These are phyloP conservation scores for Acleris literana DNA, from an alignment of 2,888 invertebrate genomes.

Conservation along the genomic window DNA sequence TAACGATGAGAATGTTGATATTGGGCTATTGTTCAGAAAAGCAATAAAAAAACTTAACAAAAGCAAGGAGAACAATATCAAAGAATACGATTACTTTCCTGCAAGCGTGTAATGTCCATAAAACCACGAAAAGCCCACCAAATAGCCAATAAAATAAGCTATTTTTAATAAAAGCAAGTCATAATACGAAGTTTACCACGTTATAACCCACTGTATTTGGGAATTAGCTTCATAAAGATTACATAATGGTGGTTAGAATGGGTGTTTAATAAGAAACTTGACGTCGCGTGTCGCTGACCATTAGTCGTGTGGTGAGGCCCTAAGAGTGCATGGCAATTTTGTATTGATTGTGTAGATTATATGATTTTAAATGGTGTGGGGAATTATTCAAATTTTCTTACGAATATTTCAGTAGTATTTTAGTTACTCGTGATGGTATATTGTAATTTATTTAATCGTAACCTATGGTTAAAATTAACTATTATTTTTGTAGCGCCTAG, in stretches of 20 bases:
- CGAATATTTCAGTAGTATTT: constrained; percentile 13
- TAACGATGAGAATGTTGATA: not conserved
- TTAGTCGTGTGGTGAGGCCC: constrained; percentile 17
- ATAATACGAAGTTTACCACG: constrained; percentile 36
- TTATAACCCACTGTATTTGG: constrained; percentile 33
- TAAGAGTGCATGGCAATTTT: constrained; percentile 32
- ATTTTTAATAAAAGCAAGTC: constrained; percentile 33
- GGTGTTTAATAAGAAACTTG: constrained; percentile 33
- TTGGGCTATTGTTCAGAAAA: not conserved
- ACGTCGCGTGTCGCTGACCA: constrained; percentile 30
- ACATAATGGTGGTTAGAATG: constrained; percentile 27
- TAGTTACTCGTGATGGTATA: not conserved
- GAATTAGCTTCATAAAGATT: constrained; percentile 37
- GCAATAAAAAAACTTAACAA: not conserved
- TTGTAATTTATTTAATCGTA: not conserved
- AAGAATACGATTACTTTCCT: constrained; percentile 16
- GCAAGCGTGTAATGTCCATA: constrained; percentile 28
- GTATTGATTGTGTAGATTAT: constrained; percentile 36
- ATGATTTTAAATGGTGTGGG: constrained; percentile 31
- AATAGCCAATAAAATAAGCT: constrained; percentile 29
- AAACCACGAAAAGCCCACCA: constrained; percentile 11
- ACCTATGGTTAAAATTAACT: not conserved
- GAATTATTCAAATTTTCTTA: constrained; percentile 32
- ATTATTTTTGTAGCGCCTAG: not conserved
- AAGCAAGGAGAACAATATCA: not conserved